Percentiles rank a stretch among this genome's conserved stretches.
phyloP scores from a whole-genome alignment of 2,888 invertebrate species.

The Agriopis marginaria region DNA sequence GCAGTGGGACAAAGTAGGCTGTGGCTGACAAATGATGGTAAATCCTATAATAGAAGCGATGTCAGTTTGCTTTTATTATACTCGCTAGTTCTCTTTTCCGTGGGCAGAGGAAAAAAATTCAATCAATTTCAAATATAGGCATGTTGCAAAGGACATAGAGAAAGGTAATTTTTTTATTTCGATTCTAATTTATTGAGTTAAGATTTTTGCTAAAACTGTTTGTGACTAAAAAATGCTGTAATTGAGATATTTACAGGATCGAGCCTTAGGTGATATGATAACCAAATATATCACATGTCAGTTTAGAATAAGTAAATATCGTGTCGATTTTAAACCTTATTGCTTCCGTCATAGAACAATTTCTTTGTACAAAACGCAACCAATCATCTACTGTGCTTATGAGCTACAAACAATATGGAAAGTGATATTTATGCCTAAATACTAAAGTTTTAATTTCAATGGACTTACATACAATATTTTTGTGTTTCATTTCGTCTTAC shows the following conservation, averaged over 20 bases:
- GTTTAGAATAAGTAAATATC: conserved; percentile 82
- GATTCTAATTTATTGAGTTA: too few species aligned
- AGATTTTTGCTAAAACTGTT: not conserved
- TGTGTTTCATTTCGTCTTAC: conserved; percentile 45
- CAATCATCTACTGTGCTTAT: conserved; percentile 71
- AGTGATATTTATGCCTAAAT: conserved; percentile 57
- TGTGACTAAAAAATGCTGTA: conserved; percentile 8
- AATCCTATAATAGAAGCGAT: too few species aligned
- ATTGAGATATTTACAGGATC: conserved; percentile 53
- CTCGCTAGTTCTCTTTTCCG: too few species aligned
- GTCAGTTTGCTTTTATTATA: too few species aligned
- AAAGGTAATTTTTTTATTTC: too few species aligned
- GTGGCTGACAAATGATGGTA: too few species aligned
- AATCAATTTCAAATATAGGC: too few species aligned
- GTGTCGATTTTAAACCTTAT: conserved; percentile 68
- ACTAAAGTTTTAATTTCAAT: conserved; percentile 58
- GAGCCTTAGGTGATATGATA: conserved; percentile 64
- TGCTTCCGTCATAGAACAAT: conserved; percentile 68
- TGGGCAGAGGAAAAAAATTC: too few species aligned
- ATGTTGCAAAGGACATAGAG: too few species aligned
- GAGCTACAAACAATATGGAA: conserved; percentile 76
- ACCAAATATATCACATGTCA: conserved; percentile 75
- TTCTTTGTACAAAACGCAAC: conserved; percentile 76
- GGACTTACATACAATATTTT: conserved; percentile 44
- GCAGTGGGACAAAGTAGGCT: too few species aligned